Conservation (phyloP, 2,797 vertebrate genomes). For the Ambastaia sidthimunki region DNA sequence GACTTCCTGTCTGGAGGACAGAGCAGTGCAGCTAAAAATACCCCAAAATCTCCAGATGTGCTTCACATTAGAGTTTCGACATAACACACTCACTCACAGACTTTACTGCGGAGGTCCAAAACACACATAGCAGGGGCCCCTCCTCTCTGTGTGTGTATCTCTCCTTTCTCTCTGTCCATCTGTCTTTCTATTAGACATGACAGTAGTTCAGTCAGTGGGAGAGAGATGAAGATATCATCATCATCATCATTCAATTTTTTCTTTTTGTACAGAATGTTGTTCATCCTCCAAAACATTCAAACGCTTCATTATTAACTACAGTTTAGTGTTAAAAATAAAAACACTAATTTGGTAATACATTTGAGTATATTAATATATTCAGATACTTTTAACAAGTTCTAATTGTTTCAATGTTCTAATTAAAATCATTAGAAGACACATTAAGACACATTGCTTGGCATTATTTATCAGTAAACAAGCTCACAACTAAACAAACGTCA, state of each 20-base stretch:
- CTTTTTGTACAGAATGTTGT: no score
- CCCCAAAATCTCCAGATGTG: constrained; percentile 73
- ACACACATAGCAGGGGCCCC: constrained; percentile 51
- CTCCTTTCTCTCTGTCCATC: constrained; percentile 43
- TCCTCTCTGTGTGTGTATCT: neutral
- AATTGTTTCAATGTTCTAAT: no score
- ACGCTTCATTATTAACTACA: no score
- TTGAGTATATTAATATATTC: no score
- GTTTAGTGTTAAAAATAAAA: neutral
- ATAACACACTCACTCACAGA: constrained; percentile 23
- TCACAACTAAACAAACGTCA: neutral
- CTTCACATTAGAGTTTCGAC: constrained; percentile 64
- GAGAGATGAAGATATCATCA: neutral
- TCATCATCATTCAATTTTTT: constrained; percentile 2
- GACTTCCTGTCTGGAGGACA: constrained; percentile 74
- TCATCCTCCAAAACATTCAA: no score
- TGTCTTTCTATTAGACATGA: constrained; percentile 43
- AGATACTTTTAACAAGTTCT: no score
- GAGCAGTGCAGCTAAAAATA: constrained; percentile 80
- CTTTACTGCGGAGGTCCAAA: constrained; percentile 3
- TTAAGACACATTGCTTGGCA: neutral
- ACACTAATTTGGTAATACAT: neutral
- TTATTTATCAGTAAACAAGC: neutral
- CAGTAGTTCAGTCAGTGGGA: constrained; percentile 45
- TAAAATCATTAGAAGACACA: no score